These are phyloP conservation scores for Spondyliosoma cantharus DNA, from an alignment of 2,797 vertebrate species.

Conservation along the genomic window DNA sequence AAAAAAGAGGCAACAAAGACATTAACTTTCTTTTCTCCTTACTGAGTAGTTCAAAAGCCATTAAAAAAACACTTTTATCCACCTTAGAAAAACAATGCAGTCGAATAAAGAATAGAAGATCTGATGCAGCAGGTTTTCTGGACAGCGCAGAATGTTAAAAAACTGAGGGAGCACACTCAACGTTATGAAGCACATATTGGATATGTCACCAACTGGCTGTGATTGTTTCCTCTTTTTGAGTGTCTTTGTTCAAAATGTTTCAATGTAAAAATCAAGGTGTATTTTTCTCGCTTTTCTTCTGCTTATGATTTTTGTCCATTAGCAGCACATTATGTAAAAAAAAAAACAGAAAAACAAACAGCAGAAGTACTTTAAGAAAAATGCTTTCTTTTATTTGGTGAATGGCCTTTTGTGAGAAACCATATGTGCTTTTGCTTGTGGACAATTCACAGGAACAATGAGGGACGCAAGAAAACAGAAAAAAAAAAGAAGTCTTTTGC, in stretches of 20 bases:
- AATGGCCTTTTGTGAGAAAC: slow-evolving; percentile 83
- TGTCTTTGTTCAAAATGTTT: slow-evolving; percentile 66
- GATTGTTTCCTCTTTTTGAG: slow-evolving; percentile 59
- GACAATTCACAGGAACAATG: slow-evolving; percentile 43
- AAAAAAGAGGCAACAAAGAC: slow-evolving; percentile 34
- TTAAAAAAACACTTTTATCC: slow-evolving; percentile 36
- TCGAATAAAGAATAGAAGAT: neutral
- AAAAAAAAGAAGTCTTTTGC: slow-evolving; percentile 39
- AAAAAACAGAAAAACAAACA: slow-evolving; percentile 8
- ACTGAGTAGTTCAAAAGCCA: slow-evolving; percentile 40
- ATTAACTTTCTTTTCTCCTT: slow-evolving; percentile 29
- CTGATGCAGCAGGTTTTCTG: slow-evolving; percentile 49
- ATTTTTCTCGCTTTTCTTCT: slow-evolving; percentile 59
- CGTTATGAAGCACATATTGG: slow-evolving; percentile 29
- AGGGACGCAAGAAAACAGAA: slow-evolving; percentile 25
- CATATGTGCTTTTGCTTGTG: slow-evolving; percentile 79
- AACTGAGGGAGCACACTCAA: slow-evolving; percentile 27
- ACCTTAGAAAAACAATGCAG: slow-evolving; percentile 19
- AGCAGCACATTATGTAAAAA: slow-evolving; percentile 49
- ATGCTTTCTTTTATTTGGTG: slow-evolving; percentile 63
- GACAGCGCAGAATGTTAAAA: slow-evolving; percentile 73
- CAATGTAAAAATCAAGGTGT: slow-evolving; percentile 59
- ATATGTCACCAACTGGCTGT: slow-evolving; percentile 47
- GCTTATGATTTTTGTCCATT: slow-evolving; percentile 71
- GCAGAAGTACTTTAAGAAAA: slow-evolving; percentile 16